phyloP scores from a whole-genome alignment of 1,140 invertebrate genomes.

The Brachionus calyciflorus region DNA sequence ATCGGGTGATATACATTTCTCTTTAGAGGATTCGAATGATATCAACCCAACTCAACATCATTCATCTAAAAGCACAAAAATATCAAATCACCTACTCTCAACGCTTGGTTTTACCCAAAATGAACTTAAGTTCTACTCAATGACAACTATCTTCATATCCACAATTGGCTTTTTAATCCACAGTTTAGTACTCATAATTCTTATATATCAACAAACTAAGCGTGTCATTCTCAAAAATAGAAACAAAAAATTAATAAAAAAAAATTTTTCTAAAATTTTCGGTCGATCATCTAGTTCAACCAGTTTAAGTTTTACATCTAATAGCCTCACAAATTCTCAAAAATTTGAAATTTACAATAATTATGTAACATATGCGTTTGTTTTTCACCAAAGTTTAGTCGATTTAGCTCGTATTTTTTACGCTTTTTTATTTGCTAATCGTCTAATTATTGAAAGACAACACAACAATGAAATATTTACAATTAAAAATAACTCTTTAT shows the following conservation, averaged over 20 bases:
- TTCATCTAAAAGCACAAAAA: neutral
- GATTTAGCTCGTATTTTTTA: constrained; percentile 23
- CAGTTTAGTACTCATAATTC: neutral
- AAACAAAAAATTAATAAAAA: constrained; percentile 32
- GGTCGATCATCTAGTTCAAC: neutral
- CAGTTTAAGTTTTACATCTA: neutral
- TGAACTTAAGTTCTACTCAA: constrained; percentile 4
- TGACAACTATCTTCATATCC: neutral
- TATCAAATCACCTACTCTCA: neutral
- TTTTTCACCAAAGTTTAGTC: constrained; percentile 42
- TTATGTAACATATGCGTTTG: constrained; percentile 44
- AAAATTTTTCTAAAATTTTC: constrained; percentile 28
- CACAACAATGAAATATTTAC: neutral
- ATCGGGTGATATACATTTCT: neutral
- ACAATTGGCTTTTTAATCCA: neutral
- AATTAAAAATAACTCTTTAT: neutral
- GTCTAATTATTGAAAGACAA: neutral
- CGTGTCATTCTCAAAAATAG: constrained; percentile 4
- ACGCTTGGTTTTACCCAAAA: neutral
- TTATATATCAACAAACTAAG: constrained; percentile 2
- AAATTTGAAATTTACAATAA: constrained; percentile 37
- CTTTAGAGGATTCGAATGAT: neutral
- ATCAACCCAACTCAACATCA: neutral
- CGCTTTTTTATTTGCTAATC: constrained; percentile 21
- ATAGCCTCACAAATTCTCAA: no score